A percentile compares a stretch with the other conserved stretches of the same genome.
phyloP scores from a whole-genome alignment of 2,888 invertebrate species.

The Cantharis lateralis region DNA sequence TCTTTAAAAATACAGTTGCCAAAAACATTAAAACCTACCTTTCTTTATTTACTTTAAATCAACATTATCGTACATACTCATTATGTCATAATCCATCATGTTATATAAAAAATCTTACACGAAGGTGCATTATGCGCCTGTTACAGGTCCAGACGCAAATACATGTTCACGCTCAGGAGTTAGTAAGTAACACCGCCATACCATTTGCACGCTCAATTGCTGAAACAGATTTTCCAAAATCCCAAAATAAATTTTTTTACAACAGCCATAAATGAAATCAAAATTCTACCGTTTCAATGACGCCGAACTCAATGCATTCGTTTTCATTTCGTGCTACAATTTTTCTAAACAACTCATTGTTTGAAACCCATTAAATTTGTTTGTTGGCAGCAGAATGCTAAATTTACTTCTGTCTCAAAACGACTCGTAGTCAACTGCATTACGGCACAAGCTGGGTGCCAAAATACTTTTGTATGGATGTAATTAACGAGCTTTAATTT shows the following conservation, averaged over 20 bases:
- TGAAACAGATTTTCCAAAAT: constrained; percentile 10
- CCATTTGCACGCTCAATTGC: constrained; percentile 17
- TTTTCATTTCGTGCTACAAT: neutral
- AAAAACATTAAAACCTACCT: constrained; percentile 5
- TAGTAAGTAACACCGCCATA: constrained; percentile 60
- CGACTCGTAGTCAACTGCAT: constrained; percentile 25
- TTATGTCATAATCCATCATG: neutral
- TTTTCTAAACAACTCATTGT: constrained; percentile 1
- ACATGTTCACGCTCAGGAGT: constrained; percentile 62
- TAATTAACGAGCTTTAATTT: constrained; percentile 24
- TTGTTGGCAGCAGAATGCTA: constrained; percentile 19
- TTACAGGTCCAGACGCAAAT: constrained; percentile 63
- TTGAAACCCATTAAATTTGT: constrained; percentile 5
- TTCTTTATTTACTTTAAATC: neutral
- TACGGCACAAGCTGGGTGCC: constrained; percentile 29
- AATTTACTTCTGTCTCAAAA: constrained; percentile 28
- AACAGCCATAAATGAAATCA: constrained; percentile 15
- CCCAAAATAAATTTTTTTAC: neutral
- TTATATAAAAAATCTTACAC: constrained; percentile 4
- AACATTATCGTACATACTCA: neutral
- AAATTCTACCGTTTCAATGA: constrained; percentile 33
- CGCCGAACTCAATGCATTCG: neutral
- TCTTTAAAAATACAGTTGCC: constrained; percentile 13
- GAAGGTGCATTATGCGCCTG: constrained; percentile 26
- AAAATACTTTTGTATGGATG: constrained; percentile 36